Conservation (phyloP, 1,140 invertebrate species). For the Drosophila nasuta region DNA sequence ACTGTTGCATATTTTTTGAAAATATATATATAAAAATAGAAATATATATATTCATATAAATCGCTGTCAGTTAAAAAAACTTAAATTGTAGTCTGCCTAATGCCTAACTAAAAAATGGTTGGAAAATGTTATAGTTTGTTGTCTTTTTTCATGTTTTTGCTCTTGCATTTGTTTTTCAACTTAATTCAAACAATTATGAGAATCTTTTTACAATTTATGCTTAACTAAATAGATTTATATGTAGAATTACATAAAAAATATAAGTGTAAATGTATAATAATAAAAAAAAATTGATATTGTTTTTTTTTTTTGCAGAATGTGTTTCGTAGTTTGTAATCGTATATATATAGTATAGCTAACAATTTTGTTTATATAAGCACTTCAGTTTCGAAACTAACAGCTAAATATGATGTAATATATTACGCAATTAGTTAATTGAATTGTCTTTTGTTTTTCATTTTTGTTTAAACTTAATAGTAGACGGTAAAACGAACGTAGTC, state of each 20-base stretch:
- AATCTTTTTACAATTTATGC: slow-evolving; percentile 81
- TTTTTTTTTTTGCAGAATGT: slow-evolving; percentile 49
- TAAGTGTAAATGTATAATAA: slow-evolving; percentile 30
- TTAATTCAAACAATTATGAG: slow-evolving; percentile 78
- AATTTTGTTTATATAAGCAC: slow-evolving; percentile 76
- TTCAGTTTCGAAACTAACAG: slow-evolving; percentile 70
- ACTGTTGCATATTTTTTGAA: slow-evolving; percentile 47
- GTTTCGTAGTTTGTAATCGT: slow-evolving; percentile 29
- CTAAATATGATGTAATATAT: slow-evolving; percentile 37
- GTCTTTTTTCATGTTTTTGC: slow-evolving; percentile 25
- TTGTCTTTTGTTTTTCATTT: background rate
- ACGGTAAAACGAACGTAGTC: slow-evolving; percentile 43
- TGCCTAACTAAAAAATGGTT: slow-evolving; percentile 35
- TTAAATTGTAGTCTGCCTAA: slow-evolving; percentile 35
- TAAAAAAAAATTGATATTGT: slow-evolving; percentile 62
- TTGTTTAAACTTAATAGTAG: slow-evolving; percentile 42
- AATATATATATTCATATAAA: slow-evolving; percentile 7
- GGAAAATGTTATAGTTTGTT: slow-evolving; percentile 60
- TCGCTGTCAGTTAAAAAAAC: slow-evolving; percentile 27
- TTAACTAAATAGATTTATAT: slow-evolving; percentile 55
- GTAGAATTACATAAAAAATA: slow-evolving; percentile 62
- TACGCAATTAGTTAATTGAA: slow-evolving; percentile 36
- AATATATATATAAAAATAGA: slow-evolving; percentile 27
- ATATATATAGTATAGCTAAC: slow-evolving; percentile 58
- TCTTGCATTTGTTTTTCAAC: slow-evolving; percentile 38